Evolutionary conservation across 1,140 invertebrate species (phyloP), one percentile per base, ranked within the genome.

Genomic region (Dicyema japonicum): DNA sequence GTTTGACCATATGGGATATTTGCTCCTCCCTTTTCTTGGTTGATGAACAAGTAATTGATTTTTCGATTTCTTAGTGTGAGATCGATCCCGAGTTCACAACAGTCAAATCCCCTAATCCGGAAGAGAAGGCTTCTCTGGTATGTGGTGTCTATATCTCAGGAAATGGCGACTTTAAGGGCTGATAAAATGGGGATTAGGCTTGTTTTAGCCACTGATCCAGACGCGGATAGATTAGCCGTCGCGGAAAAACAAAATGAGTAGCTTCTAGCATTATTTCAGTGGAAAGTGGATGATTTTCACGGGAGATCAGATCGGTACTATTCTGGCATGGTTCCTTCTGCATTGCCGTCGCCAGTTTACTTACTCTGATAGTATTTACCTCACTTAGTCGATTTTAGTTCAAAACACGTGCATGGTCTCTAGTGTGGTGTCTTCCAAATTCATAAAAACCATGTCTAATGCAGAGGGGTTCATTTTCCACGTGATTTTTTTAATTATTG

Each of bases 301-400:
- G 27, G 88, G 88, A 17, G 94, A 97, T 49, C 78, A 97, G 54
- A 57, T 82, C 34, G 88, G 82, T 0, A 65, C 72, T 3, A 43
- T 97, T n/a, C 47, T 97, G 0, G 78, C 76, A 7, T 90, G 75
- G 74, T 94, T 80, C 80, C n/a, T n/a, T n/a, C n/a, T n/a, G n/a
- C n/a, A n/a, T n/a, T n/a, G n/a, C n/a, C n/a, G n/a, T n/a, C n/a
- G n/a, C n/a, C n/a, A n/a, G n/a, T n/a, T n/a, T n/a, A n/a, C n/a
- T n/a, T n/a, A n/a, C n/a, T n/a, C n/a, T n/a, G n/a, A n/a, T n/a
- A n/a, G n/a, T n/a, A n/a, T n/a, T n/a, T n/a, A n/a, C n/a, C n/a
- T n/a, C n/a, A n/a, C n/a, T n/a, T n/a, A n/a, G n/a, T n/a, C n/a
- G n/a, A n/a, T n/a, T n/a, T n/a, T n/a, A n/a, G n/a, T n/a, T n/a